These are phyloP conservation scores for Eristalis intricaria DNA, from an alignment of 2,888 invertebrate species.

Conservation along the genomic window DNA sequence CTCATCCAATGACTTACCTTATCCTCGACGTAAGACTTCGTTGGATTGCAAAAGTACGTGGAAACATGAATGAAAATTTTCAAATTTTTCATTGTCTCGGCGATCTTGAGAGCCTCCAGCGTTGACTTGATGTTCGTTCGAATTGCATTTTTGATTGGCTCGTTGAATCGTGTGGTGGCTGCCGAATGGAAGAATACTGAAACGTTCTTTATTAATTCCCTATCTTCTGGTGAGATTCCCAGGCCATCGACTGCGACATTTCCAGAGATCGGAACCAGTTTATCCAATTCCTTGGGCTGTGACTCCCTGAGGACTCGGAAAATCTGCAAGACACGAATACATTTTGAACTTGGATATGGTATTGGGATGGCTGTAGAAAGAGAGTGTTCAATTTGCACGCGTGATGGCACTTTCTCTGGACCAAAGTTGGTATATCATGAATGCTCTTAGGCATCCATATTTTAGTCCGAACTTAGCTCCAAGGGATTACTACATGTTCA, in stretches of 20 bases:
- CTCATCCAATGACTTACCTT: conserved; percentile 80
- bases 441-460: too few relatives aligned
- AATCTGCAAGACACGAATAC: conserved; percentile 56
- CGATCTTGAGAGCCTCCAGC: conserved; percentile 84
- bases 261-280: conserved; percentile 76
- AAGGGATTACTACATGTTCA: too few relatives aligned
- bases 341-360: too few relatives aligned
- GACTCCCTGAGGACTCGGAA: conserved; percentile 74
- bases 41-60: conserved; percentile 93
- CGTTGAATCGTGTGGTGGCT: conserved; percentile 92
- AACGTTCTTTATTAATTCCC: conserved; percentile 81
- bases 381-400: too few relatives aligned
- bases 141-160: conserved; percentile 85
- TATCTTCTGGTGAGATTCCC: conserved; percentile 74
- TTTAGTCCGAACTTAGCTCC: too few relatives aligned
- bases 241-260: conserved; percentile 74
- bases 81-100: conserved; percentile 82
- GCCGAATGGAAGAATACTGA: conserved; percentile 89
- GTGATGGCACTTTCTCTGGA: too few relatives aligned
- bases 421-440: too few relatives aligned
- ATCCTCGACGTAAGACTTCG: conserved; percentile 88
- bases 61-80: conserved; percentile 90
- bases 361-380: too few relatives aligned
- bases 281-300: conserved; percentile 75
- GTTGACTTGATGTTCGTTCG: conserved; percentile 86